Evolutionary conservation across 2,113 vertebrate genomes (phyloP), one percentile per base, ranked within the genome.

Genomic region (Embiotoca jacksoni): DNA sequence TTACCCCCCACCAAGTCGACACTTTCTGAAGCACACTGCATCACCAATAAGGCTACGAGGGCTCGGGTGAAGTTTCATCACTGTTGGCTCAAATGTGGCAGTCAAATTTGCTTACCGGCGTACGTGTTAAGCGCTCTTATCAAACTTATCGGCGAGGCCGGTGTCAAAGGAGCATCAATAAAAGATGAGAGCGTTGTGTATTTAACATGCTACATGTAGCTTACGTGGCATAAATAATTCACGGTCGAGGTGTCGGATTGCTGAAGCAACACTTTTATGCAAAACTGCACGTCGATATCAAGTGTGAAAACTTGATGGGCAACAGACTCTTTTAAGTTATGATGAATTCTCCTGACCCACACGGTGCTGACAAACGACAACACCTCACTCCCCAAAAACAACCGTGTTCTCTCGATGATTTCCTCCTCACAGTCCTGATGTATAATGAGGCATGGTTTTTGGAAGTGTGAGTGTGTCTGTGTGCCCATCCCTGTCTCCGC

Each of bases 141-240:
- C 79, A 81, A 71, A 75, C 61, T 54, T 46, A 83, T 60, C 76
- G 68, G 46, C 0, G 16, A 55, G 69, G 68, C 71, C 31, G 1
- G 30, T 58, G 76, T 85, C 78, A 75, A 67, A 86, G 50, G 59
- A 62, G 62, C 73, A 92, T 92, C 80, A 86, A 83, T 86, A 88
- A 88, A 86, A 86, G 67, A 86, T 71, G 69, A 88, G 76, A 52
- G 73, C 80, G 71, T 85, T 65, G 80, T 84, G 75, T 85, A 44
- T 88, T 92, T 93, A 85, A 91, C 92, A 92, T 86, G 80, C 87
- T 81, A 62, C 84, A 54, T 92, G 81, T 71, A 88, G 79, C 82
- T 74, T 61, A 80, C 60, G 55, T 71, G 78, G 61, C 61, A 87
- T 94, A 74, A 91, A 94, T 93, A 75, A 93, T 94, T 91, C 86